Base-by-base conservation (phyloP, 2,113 vertebrate genomes). In the Labrus mixtus region DNA sequence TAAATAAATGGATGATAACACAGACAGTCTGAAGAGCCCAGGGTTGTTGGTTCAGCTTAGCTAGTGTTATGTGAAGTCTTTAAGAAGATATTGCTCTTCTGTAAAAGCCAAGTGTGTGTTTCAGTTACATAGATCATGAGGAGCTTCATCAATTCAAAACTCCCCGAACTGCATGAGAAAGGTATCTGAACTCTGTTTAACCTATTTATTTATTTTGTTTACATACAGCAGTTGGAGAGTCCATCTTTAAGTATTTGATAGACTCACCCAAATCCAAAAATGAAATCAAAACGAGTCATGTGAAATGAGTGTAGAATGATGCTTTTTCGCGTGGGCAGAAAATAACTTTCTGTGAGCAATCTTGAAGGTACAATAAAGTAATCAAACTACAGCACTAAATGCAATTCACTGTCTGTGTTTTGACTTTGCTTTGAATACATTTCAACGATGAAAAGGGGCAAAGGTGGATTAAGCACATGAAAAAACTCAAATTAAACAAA, bases 21-120 rank as follows among this genome's bases (percentile, higher is more conserved):
- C 48, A 20, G 8, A 61, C 43, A 56, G 61, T 71, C 63, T 67
- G 68, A 53, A 0, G 15, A 79, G 61, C 64, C 15, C 63, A 79
- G n/a, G 23, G 12, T 46, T 90, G 72, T 79, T 86, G 76, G 64
- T 82, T 87, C 86, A 88, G 81, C 79, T 89, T 80, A 57, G 57
- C 29, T 37, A 4, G 56, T 67, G 51, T 37, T 66, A 50, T 39
- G 54, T 65, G 16, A 76, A 59, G 60, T 59, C 19, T 63, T 70
- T 19, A 59, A 58, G 57, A 39, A 72, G 39, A 76, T 33, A 2
- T 39, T 73, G 15, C 22, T 69, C 68, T 41, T 7, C 60, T 51
- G 57, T 76, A 64, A 86, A 81, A 73, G 22, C 46, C n/a, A 55
- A 79, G 73, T 60, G 59, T 73, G 60, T 13, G 55, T 78, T 84